phyloP scores from a whole-genome alignment of 2,797 vertebrate genomes.

The Chromis chromis region DNA sequence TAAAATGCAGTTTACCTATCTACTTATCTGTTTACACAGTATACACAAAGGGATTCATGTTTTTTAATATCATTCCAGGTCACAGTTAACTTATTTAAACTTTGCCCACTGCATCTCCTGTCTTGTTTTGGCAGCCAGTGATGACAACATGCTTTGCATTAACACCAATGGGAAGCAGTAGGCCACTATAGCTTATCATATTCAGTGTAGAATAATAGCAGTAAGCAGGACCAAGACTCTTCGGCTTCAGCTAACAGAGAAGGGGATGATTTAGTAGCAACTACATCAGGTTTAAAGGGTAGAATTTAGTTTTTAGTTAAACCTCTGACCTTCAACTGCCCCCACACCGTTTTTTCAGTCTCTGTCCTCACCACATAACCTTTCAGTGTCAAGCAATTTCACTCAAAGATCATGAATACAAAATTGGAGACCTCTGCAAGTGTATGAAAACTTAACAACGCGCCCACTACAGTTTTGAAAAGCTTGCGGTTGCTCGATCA shows the following conservation, averaged over 20 bases:
- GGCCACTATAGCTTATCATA: neutral
- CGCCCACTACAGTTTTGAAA: conserved; percentile 19
- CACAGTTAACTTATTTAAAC: neutral
- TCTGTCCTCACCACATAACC: conserved; percentile 25
- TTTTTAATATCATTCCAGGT: neutral
- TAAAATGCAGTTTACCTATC: neutral
- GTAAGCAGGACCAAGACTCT: neutral
- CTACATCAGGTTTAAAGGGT: neutral
- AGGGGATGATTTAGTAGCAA: neutral
- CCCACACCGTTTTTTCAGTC: neutral
- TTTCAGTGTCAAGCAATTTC: conserved; percentile 8
- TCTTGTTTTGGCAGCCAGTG: neutral
- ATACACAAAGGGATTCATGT: neutral
- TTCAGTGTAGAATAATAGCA: neutral
- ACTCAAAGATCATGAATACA: conserved; percentile 29
- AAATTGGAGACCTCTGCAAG: conserved; percentile 2
- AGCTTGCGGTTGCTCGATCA: neutral
- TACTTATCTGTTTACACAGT: neutral
- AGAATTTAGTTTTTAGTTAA: neutral
- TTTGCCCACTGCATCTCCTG: neutral
- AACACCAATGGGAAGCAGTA: conserved; percentile 5
- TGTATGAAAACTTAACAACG: conserved; percentile 19
- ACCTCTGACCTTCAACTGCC: neutral
- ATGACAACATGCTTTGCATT: conserved; percentile 1
- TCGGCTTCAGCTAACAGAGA: neutral